These are phyloP conservation scores for Nemotelus nigrinus DNA, from an alignment of 2,888 invertebrate species.

Conservation along the genomic window DNA sequence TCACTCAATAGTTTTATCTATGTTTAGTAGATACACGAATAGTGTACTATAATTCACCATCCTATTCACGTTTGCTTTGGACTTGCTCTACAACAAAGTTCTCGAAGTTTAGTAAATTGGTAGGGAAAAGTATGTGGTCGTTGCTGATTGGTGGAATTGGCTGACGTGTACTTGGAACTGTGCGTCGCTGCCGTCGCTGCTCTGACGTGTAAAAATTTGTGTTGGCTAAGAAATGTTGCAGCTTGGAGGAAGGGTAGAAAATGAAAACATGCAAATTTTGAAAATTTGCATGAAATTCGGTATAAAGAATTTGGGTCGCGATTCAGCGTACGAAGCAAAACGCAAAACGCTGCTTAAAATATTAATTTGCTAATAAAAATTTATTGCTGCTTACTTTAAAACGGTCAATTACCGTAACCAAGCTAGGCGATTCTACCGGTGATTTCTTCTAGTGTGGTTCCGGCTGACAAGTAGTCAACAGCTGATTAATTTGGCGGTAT, in stretches of 20 bases:
- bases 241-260: not conserved
- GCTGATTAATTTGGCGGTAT: too few relatives aligned
- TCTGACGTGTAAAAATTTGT: not conserved
- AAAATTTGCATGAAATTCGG: not conserved
- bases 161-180: constrained; percentile 32
- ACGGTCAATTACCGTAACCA: too few relatives aligned
- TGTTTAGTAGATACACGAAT: not conserved
- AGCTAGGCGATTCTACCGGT: too few relatives aligned
- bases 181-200: constrained; percentile 31
- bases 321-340: too few relatives aligned
- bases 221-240: not conserved
- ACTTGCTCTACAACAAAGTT: constrained; percentile 11
- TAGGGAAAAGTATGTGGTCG: constrained; percentile 11
- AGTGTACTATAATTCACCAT: not conserved
- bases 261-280: not conserved
- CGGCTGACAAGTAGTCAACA: too few relatives aligned
- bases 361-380: too few relatives aligned
- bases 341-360: too few relatives aligned
- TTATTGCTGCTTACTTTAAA: too few relatives aligned
- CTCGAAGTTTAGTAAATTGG: constrained; percentile 20
- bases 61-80: constrained; percentile 7
- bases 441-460: too few relatives aligned
- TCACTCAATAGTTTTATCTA: constrained; percentile 28
- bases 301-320: too few relatives aligned
- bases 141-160: constrained; percentile 23